A percentile compares a stretch with the other conserved stretches of the same genome.
phyloP scores from a whole-genome alignment of 2,888 invertebrate genomes.

The Pachydiplax longipennis region DNA sequence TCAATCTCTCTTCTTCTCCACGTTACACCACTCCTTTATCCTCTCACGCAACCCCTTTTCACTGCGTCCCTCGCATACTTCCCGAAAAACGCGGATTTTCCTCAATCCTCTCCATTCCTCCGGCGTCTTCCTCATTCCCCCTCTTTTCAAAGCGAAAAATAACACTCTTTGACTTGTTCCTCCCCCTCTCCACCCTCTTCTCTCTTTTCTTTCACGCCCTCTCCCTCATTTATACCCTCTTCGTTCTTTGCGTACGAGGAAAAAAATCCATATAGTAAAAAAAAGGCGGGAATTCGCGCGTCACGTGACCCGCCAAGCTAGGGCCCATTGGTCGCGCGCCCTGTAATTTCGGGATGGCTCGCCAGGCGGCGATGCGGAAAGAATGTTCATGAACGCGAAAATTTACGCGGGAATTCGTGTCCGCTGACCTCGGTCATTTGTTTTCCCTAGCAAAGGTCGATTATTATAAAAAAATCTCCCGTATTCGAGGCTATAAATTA shows the following conservation, averaged over 20 bases:
- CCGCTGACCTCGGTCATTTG: neutral
- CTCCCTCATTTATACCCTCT: neutral
- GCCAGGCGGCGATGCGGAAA: neutral
- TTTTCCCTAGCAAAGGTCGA: neutral
- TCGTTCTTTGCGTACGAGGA: neutral
- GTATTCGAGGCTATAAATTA: too few species aligned
- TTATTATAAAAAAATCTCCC: too few species aligned
- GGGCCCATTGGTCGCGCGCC: neutral
- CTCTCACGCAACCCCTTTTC: neutral
- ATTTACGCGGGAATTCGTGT: neutral
- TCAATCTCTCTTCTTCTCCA: neutral
- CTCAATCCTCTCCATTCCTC: neutral
- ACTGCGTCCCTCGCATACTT: too few species aligned
- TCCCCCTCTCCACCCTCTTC: neutral
- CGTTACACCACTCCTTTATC: neutral
- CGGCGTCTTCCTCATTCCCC: neutral
- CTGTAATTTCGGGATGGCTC: neutral
- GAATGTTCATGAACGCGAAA: neutral
- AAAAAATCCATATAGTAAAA: neutral
- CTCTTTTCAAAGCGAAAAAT: neutral
- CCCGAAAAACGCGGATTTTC: neutral
- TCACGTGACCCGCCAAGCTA: neutral
- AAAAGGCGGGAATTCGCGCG: neutral
- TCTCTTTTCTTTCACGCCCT: neutral
- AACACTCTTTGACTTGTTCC: neutral